Evolutionary conservation across 2,113 vertebrate genomes (phyloP).

Genomic region (Apeltes quadracus): DNA sequence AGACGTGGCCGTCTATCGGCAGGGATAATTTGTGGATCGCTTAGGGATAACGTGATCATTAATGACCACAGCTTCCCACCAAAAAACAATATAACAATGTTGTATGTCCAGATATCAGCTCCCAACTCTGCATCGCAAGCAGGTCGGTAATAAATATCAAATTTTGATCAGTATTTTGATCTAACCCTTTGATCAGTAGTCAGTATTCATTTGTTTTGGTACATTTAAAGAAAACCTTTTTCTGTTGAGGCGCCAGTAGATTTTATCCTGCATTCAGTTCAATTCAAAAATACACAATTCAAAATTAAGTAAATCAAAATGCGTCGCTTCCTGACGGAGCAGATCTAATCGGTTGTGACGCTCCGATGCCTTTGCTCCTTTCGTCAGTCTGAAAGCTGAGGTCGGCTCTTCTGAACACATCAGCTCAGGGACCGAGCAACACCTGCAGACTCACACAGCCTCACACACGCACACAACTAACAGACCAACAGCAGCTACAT

Average conservation of each 20-base stretch:
- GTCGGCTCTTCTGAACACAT: constrained; percentile 27
- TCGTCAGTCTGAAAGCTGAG: constrained; percentile 45
- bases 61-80: constrained; percentile 27
- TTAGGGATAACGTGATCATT: constrained; percentile 6
- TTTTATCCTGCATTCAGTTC: background rate
- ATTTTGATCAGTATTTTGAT: too few species aligned
- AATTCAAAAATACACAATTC: background rate
- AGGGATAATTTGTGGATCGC: background rate
- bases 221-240: background rate
- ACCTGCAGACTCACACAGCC: background rate
- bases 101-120: constrained; percentile 2
- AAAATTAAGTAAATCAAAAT: background rate
- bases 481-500: constrained; percentile 8
- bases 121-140: background rate
- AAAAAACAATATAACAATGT: background rate
- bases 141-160: too few species aligned
- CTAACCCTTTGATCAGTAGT: too few species aligned
- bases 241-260: background rate
- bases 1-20: background rate
- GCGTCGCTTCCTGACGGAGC: constrained; percentile 1
- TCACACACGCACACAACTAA: constrained; percentile 11
- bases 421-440: background rate
- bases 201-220: background rate
- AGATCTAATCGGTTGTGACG: constrained; percentile 43
- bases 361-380: constrained; percentile 45